Percentiles rank a stretch among this genome's conserved stretches.
phyloP scores from a whole-genome alignment of 2,113 vertebrate species.

The Phaethon lepturus region DNA sequence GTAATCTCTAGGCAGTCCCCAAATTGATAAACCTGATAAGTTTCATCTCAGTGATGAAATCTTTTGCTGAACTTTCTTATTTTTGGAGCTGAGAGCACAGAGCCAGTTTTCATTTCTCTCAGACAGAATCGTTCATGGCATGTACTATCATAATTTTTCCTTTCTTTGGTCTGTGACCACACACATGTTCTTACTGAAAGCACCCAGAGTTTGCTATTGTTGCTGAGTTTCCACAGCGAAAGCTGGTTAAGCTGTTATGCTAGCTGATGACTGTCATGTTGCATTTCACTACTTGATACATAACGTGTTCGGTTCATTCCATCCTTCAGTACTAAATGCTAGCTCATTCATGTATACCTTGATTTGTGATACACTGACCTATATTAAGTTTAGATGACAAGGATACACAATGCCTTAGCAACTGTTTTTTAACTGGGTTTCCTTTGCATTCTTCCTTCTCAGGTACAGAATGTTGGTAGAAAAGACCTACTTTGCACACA shows the following conservation, averaged over 20 bases:
- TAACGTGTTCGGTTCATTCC: neutral
- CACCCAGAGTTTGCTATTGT: rapidly evolving
- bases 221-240: neutral
- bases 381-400: neutral
- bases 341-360: neutral
- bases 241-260: neutral
- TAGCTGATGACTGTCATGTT: rapidly evolving
- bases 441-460: neutral
- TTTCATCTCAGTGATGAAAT: rapidly evolving
- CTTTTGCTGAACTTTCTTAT: neutral
- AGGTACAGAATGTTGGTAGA: neutral
- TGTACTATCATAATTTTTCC: neutral
- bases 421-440: neutral
- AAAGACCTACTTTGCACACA: neutral
- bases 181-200: neutral
- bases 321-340: neutral
- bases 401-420: neutral
- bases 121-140: rapidly evolving
- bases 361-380: rapidly evolving
- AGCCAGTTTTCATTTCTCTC: neutral
- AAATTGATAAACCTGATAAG: neutral
- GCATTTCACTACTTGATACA: neutral
- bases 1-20: neutral
- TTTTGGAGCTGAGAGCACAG: neutral
- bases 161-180: neutral